Evolutionary conservation across 2,888 invertebrate species (phyloP).

Genomic region (Selenia dentaria): DNA sequence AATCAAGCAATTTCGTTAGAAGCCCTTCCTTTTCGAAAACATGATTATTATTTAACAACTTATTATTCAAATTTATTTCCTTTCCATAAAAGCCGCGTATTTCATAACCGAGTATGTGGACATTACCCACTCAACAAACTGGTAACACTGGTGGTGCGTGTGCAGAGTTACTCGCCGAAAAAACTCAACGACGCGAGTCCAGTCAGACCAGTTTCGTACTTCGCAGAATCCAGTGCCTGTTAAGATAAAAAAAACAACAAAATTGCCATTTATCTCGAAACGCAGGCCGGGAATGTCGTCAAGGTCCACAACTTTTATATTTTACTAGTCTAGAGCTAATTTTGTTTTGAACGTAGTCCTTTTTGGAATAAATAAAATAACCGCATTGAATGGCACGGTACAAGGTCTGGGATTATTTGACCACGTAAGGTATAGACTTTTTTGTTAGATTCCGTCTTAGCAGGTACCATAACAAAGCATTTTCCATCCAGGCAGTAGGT

Average conservation of each 20-base stretch:
- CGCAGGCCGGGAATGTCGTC: conserved; percentile 67
- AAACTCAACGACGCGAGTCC: conserved; percentile 58
- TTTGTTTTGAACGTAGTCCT: neutral
- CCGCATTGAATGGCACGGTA: too few relatives aligned
- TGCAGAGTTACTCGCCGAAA: conserved; percentile 65
- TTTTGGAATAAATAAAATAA: too few relatives aligned
- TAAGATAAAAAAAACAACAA: conserved; percentile 66
- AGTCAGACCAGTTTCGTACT: conserved; percentile 73
- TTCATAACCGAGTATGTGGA: neutral
- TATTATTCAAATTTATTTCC: too few relatives aligned
- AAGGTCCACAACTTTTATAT: conserved; percentile 72
- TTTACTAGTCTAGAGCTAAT: conserved; percentile 37
- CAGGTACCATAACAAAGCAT: too few relatives aligned
- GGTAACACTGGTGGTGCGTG: conserved; percentile 50
- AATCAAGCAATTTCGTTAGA: too few relatives aligned
- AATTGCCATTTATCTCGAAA: conserved; percentile 65
- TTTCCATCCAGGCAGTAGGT: too few relatives aligned
- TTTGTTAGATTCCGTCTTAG: too few relatives aligned
- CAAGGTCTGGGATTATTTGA: too few relatives aligned
- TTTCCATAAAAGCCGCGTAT: too few relatives aligned
- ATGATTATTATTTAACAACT: too few relatives aligned
- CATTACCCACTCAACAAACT: conserved; percentile 29
- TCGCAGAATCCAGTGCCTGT: conserved; percentile 66
- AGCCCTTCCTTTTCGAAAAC: too few relatives aligned
- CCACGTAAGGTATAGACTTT: too few relatives aligned